These are phyloP conservation scores for Petroica traversi DNA, from an alignment of 2,113 vertebrate genomes.

Conservation along the genomic window DNA sequence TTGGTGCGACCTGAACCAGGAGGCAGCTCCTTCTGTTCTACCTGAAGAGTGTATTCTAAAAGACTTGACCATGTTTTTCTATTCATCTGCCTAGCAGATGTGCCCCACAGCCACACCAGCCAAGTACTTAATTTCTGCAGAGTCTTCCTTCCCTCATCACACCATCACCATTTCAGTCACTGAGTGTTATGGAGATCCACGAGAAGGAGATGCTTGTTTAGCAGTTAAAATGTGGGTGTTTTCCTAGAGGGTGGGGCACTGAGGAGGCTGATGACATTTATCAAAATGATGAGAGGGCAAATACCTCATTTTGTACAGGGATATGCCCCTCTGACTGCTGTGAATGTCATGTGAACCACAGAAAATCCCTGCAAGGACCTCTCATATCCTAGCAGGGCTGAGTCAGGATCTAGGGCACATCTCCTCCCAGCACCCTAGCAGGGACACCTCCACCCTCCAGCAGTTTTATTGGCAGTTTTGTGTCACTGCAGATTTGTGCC, in stretches of 20 bases:
- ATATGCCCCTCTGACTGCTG: fast-evolving
- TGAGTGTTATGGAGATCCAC: neutral
- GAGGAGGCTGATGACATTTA: neutral
- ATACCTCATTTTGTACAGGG: fast-evolving
- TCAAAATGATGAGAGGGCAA: neutral
- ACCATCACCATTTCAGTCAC: neutral
- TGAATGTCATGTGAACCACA: fast-evolving
- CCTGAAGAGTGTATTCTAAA: neutral
- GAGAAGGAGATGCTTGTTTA: neutral
- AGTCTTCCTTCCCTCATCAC: neutral
- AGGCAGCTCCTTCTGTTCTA: neutral
- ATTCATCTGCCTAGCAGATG: neutral
- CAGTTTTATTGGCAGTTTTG: neutral
- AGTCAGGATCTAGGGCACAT: neutral
- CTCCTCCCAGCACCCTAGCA: neutral
- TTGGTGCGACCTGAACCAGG: neutral
- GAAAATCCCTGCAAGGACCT: neutral
- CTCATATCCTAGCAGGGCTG: neutral
- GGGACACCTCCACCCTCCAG: too few species aligned
- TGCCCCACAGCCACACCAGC: neutral
- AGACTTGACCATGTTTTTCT: neutral
- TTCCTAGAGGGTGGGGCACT: neutral
- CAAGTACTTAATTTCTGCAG: slow-evolving; percentile 25
- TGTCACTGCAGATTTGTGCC: neutral
- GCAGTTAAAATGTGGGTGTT: neutral